phyloP scores from a whole-genome alignment of 2,113 vertebrate genomes.

The Sinocyclocheilus rhinocerous region DNA sequence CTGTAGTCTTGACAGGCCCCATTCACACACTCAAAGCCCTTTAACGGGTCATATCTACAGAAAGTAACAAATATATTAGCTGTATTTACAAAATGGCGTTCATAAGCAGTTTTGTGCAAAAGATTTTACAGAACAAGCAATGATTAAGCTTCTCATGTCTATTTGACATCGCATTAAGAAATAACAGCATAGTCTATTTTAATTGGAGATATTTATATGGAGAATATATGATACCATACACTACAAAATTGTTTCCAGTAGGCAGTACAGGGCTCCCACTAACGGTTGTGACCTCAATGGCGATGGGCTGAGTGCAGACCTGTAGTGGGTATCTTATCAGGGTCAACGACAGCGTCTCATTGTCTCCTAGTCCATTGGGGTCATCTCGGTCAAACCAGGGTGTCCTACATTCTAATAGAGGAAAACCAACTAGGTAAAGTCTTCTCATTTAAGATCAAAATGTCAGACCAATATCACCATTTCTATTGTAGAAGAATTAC shows the following conservation, averaged over 20 bases:
- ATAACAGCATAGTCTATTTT: neutral
- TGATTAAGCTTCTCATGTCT: no score
- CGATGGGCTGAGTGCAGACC: slow-evolving; percentile 46
- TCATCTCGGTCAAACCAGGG: slow-evolving; percentile 63
- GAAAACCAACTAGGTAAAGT: neutral
- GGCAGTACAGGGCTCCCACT: slow-evolving; percentile 51
- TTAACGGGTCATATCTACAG: slow-evolving; percentile 58
- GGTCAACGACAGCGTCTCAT: no score
- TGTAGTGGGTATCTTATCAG: neutral
- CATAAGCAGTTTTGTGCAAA: no score
- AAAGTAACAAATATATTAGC: neutral
- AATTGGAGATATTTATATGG: neutral
- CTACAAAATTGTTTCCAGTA: slow-evolving; percentile 53
- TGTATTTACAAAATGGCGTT: no score
- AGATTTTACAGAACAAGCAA: no score
- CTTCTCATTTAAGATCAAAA: no score
- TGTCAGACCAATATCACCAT: no score
- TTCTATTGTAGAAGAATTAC: no score
- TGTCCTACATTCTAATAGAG: slow-evolving; percentile 62
- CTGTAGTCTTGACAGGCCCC: neutral
- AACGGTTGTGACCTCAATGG: slow-evolving; percentile 62
- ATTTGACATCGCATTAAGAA: neutral
- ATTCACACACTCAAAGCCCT: slow-evolving; percentile 63
- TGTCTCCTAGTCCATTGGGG: no score
- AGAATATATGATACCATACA: slow-evolving; percentile 44